Evolutionary conservation across 2,797 vertebrate species (phyloP).

Genomic region (Darevskia mixta): DNA sequence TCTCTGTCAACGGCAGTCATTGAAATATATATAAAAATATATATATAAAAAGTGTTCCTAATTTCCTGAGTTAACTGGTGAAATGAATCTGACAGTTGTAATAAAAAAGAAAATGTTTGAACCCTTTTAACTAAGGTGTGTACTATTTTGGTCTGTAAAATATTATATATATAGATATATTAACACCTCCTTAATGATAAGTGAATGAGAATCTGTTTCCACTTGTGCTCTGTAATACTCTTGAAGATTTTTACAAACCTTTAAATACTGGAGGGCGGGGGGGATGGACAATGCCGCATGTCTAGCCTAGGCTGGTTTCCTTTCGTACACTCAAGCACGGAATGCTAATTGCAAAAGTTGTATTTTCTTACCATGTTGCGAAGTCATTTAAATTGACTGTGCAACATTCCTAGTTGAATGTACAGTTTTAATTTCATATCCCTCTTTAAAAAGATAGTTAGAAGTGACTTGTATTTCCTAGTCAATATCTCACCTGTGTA

Average conservation of each 20-base stretch:
- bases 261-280: constrained; percentile 62
- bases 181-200: constrained; percentile 62
- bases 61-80: constrained; percentile 81
- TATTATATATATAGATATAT: constrained; percentile 68
- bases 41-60: constrained; percentile 62
- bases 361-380: constrained; percentile 82
- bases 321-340: constrained; percentile 78
- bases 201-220: constrained; percentile 70
- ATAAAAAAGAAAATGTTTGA: constrained; percentile 80
- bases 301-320: constrained; percentile 77
- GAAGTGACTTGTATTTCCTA: constrained; percentile 76
- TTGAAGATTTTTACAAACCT: constrained; percentile 70
- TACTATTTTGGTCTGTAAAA: constrained; percentile 79
- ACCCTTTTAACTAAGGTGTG: constrained; percentile 84
- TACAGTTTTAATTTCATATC: constrained; percentile 78
- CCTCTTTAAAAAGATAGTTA: constrained; percentile 76
- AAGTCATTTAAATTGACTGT: constrained; percentile 76
- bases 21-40: constrained; percentile 64
- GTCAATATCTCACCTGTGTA: constrained; percentile 79
- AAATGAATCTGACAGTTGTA: constrained; percentile 85
- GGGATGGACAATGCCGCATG: constrained; percentile 63
- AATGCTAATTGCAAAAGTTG: constrained; percentile 78
- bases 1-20: constrained; percentile 87
- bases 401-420: constrained; percentile 82
- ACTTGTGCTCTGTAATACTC: constrained; percentile 63